Evolutionary conservation across 2,113 vertebrate species (phyloP).

Genomic region (Cryptomyrus ogoouensis): DNA sequence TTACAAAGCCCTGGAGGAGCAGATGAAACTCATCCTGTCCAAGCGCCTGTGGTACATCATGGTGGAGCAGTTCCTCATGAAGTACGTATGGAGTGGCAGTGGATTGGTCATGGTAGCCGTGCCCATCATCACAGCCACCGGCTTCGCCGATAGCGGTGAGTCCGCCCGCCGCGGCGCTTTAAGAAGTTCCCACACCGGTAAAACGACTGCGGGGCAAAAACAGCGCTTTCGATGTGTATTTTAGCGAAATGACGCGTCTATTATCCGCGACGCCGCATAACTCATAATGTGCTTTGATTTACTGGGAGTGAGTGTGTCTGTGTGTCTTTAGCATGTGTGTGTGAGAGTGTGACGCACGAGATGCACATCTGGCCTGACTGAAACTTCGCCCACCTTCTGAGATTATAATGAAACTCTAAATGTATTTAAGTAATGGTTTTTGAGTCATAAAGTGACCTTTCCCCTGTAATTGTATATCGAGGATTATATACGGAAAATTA

Average conservation of each 20-base stretch:
- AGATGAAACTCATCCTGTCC: constrained; percentile 93
- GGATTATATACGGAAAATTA: neutral
- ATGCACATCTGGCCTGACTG: neutral
- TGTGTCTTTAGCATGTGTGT: neutral
- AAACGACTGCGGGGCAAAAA: neutral
- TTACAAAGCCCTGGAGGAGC: constrained; percentile 82
- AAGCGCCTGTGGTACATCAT: constrained; percentile 98
- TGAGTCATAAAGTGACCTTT: neutral
- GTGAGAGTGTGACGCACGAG: neutral
- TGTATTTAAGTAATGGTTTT: neutral
- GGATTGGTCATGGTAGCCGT: constrained; percentile 96
- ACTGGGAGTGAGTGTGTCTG: neutral
- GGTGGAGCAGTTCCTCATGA: constrained; percentile 98
- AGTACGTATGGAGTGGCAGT: constrained; percentile 93
- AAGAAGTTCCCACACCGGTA: neutral
- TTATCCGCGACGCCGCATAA: neutral
- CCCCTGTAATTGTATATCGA: neutral
- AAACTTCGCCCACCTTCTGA: neutral
- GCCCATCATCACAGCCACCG: constrained; percentile 94
- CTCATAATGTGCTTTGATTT: neutral
- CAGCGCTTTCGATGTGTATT: neutral
- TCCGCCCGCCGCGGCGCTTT: neutral
- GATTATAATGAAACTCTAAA: neutral
- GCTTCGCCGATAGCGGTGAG: constrained; percentile 90
- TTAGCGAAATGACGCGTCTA: neutral